These are phyloP conservation scores for Neopipo cinnamomea DNA, from an alignment of 2,113 vertebrate species.

Conservation along the genomic window DNA sequence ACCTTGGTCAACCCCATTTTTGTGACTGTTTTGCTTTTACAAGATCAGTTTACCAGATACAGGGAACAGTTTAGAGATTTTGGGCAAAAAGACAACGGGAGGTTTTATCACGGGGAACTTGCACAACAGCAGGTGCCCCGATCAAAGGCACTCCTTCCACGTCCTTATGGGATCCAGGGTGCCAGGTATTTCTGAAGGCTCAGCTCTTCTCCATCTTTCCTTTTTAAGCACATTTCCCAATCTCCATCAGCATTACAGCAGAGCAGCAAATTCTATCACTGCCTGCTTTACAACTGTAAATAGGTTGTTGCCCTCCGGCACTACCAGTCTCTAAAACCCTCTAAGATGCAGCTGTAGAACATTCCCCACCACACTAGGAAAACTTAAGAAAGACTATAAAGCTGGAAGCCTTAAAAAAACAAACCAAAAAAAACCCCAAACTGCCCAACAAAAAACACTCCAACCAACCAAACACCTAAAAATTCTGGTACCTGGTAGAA, in stretches of 20 bases:
- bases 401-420: neutral
- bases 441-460: neutral
- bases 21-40: neutral
- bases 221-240: neutral
- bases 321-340: neutral
- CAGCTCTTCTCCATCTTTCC: neutral
- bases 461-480: neutral
- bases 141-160: neutral
- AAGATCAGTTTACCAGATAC: neutral
- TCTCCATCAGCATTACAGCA: neutral
- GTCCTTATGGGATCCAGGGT: neutral
- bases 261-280: neutral
- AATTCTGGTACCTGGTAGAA: neutral
- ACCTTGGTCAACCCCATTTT: neutral
- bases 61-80: neutral
- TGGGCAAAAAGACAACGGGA: neutral
- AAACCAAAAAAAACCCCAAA: neutral
- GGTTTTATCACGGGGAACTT: neutral
- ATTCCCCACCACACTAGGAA: neutral
- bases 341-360: neutral
- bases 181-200: neutral
- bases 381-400: neutral
- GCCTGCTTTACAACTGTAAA: neutral
- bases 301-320: neutral
- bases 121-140: fast-evolving